Percentiles rank a stretch among this genome's conserved stretches.
Conservation (phyloP, 2,888 invertebrate genomes). For the Pimpla rufipes region DNA sequence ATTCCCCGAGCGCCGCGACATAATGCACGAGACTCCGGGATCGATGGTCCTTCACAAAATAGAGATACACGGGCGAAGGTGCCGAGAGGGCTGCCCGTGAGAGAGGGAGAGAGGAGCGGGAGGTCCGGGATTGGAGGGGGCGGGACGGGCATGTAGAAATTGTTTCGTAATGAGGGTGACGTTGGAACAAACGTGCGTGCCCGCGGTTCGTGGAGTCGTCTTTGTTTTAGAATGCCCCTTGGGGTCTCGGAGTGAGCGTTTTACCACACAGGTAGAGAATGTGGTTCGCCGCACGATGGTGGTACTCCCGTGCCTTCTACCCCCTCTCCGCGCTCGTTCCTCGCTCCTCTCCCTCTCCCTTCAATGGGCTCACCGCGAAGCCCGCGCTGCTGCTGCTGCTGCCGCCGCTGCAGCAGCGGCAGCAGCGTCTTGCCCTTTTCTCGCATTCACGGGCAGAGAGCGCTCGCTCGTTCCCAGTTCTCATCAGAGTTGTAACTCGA, state of each 20-base stretch:
- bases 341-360: not conserved
- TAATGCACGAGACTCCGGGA: no score
- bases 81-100: no score
- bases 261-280: conserved; percentile 82
- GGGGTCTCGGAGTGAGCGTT: conserved; percentile 78
- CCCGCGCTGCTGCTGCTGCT: no score
- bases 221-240: conserved; percentile 81
- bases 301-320: not conserved
- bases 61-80: not conserved
- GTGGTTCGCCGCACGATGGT: conserved; percentile 74
- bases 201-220: conserved; percentile 69
- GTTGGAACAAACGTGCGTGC: conserved; percentile 75
- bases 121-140: not conserved
- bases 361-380: not conserved
- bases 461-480: not conserved
- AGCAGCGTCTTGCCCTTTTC: conserved; percentile 13
- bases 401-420: no score
- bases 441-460: not conserved
- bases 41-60: not conserved
- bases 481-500: no score
- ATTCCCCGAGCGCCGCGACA: no score
- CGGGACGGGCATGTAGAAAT: conserved; percentile 74
- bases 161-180: conserved; percentile 81
- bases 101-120: not conserved
- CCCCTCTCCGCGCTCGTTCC: conserved; percentile 35